A percentile compares a stretch with the other conserved stretches of the same genome.
phyloP scores from a whole-genome alignment of 2,797 vertebrate genomes.

The Natrix natrix region DNA sequence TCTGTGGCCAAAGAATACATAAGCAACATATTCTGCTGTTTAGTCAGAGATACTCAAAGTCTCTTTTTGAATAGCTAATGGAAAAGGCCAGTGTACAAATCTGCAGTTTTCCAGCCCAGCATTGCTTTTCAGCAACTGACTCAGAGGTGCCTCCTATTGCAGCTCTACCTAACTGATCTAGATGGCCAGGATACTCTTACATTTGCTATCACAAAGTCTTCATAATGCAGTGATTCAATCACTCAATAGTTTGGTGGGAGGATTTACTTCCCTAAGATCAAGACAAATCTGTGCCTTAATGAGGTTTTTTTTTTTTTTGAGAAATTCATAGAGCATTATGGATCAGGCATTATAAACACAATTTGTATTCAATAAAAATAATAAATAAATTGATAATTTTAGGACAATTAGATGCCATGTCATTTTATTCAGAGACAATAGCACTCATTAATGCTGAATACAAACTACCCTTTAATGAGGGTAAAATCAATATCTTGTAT shows the following conservation, averaged over 20 bases:
- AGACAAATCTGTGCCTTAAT: not conserved
- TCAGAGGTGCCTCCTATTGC: not conserved
- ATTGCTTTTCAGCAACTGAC: not conserved
- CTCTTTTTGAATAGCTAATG: not conserved
- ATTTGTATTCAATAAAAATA: not conserved
- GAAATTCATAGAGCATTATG: not conserved
- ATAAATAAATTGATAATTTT: not conserved
- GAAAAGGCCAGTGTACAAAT: not conserved
- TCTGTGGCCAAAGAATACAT: not conserved
- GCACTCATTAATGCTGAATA: not conserved
- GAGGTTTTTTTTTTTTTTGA: not conserved
- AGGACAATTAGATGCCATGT: not conserved
- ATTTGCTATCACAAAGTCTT: not conserved
- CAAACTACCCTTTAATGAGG: not conserved
- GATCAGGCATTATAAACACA: not conserved
- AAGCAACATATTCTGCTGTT: not conserved
- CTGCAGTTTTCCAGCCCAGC: not conserved
- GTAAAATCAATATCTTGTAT: not conserved
- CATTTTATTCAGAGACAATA: not conserved
- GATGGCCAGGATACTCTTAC: not conserved
- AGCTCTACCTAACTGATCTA: not conserved
- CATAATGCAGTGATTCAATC: not conserved
- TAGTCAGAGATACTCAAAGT: not conserved
- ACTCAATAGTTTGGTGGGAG: not conserved
- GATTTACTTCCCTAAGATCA: not conserved